Evolutionary conservation across 2,888 invertebrate species (phyloP), one percentile per base, ranked within the genome.

Genomic region (Octonoba sinensis): DNA sequence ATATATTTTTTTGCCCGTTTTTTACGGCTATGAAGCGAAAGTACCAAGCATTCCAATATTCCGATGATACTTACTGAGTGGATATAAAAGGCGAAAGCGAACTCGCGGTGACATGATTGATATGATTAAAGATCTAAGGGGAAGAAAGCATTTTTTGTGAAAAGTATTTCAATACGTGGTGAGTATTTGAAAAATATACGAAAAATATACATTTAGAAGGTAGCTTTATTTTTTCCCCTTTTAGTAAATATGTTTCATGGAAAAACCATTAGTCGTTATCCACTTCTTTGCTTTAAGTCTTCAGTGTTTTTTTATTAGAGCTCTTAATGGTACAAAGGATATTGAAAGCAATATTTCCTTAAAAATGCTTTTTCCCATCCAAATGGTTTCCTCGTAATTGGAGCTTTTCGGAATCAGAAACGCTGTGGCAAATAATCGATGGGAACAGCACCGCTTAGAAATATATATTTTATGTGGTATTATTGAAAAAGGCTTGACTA

Each of bases 211-310:
- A 36, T 36, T 69, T 27, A n/a, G 44, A 47, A 47, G 73, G 27
- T 46, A 59, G 60, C 20, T 69, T 69, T 57, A 24, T 71, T 71
- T 71, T 71, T 60, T 66, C 22, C 22, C 8, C 36, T 36, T 36
- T 36, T 36, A 36, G 36, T 36, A 36, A 36, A 36, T 36, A 36
- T 20, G 44, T 47, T 66, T 64, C 66, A 74, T 74, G 66, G 66
- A 24, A 74, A 74, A 74, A 74, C 57, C 74, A 74, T 74, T 66
- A 74, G 71, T 59, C 66, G 66, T 66, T 66, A 74, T 74, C 64
- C 57, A 54, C 24, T 66, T 36, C 36, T 36, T 36, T 36, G 36
- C 36, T 36, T 36, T 36, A 36, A 36, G 36, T 36, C 36, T 36
- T 36, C 36, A 36, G 11, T 36, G 36, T 1, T 36, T 36, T 36